Evolutionary conservation across 2,888 invertebrate species (phyloP).

Genomic region (Girardia tigrina): DNA sequence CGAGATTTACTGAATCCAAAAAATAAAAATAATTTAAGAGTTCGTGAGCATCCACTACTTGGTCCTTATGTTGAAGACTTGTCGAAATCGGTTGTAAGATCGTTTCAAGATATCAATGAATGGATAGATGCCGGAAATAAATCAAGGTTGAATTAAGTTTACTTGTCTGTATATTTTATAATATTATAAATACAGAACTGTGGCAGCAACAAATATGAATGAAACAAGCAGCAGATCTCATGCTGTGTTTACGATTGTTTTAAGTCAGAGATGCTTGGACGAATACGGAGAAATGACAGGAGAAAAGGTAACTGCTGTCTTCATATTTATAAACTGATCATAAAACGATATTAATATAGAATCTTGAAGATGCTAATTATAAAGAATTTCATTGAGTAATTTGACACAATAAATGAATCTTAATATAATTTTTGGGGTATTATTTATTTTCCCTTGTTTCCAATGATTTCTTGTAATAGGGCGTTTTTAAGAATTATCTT

Average conservation of each 20-base stretch:
- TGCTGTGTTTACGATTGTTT: conserved; percentile 6
- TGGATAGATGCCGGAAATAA: conserved; percentile 98
- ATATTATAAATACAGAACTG: conserved; percentile 23
- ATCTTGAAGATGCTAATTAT: too few relatives aligned
- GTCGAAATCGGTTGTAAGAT: conserved; percentile 87
- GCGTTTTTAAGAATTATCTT: too few relatives aligned
- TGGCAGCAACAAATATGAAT: conserved; percentile 23
- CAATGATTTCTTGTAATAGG: too few relatives aligned
- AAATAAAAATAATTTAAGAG: conserved; percentile 76
- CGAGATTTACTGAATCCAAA: conserved; percentile 92
- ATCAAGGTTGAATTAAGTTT: conserved; percentile 62
- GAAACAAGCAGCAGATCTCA: conserved; percentile 12
- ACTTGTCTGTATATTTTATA: too few relatives aligned
- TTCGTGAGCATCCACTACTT: conserved; percentile 86
- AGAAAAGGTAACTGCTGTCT: too few relatives aligned
- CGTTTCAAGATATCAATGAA: conserved; percentile 88
- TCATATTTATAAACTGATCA: too few relatives aligned
- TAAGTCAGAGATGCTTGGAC: neutral
- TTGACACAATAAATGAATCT: too few relatives aligned
- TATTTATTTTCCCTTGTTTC: too few relatives aligned
- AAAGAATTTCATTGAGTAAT: too few relatives aligned
- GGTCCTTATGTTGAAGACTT: conserved; percentile 98
- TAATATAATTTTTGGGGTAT: too few relatives aligned
- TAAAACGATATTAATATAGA: too few relatives aligned
- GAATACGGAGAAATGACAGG: neutral